Base-by-base conservation (phyloP, 2,113 vertebrate species). In the Phocoena phocoena region DNA sequence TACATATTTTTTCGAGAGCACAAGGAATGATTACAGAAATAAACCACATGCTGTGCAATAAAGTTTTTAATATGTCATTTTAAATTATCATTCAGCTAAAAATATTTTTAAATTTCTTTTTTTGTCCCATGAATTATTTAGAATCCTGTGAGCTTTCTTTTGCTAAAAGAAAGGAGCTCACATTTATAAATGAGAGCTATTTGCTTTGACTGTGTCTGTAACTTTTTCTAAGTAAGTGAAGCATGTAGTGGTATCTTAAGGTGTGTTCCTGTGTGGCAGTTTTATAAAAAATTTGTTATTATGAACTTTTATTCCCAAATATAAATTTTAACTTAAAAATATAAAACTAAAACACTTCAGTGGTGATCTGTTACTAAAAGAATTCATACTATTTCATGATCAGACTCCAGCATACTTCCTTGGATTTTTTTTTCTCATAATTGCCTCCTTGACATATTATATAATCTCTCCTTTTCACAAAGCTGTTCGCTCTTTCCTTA, bases 281-380 rank as follows among this genome's bases (percentile, higher is more conserved):
- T 98, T 97, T 92, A 11, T 92, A 73, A 92, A 88, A 76, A 50
- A 58, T 63, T 73, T 91, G 55, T 84, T 94, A 87, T 80, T 94
- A 90, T 44, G 23, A 41, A 41, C 96, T 97, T 97, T 94, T 95
- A 93, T 93, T 96, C 93, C 73, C 15, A 77, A 95, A 96, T 90
- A 97, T 21, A 97, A 88, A 95, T 95, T 95, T 55, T 53, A 62
- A 91, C 33, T 93, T 65, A 97, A 96, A 96, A 88, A 53, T 14
- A 53, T 53, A 53, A 53, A 53, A 53, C 7, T 55, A 58, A 58
- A 58, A 21, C 55, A 26, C 17, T 31, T 88, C 68, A 38, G 4
- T 67, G 13, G 31, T 65, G 33, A 36, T 50, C n/a, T 73, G 4
- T 58, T 88, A 88, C 50, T 71, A 13, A 71, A 82, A 60, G 53